Evolutionary conservation across 2,113 vertebrate species (phyloP).

Genomic region (Mionectes macconnelli): DNA sequence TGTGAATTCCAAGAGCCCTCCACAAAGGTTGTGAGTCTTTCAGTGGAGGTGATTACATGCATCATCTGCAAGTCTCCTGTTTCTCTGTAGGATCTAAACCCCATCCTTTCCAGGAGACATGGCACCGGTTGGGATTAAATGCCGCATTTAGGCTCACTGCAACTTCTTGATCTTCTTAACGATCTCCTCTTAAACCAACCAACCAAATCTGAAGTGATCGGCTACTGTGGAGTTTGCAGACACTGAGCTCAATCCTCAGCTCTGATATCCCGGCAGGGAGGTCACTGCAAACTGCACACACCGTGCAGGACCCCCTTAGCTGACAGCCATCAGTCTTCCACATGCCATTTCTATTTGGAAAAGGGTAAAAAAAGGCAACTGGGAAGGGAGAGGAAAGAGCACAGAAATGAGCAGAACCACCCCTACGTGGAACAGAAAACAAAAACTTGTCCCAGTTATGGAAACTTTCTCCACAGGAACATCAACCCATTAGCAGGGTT

Average conservation of each 20-base stretch:
- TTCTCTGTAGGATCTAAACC: neutral
- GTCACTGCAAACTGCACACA: neutral
- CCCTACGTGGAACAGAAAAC: conserved; percentile 1
- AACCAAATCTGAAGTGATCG: neutral
- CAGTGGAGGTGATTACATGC: neutral
- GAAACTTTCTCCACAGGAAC: neutral
- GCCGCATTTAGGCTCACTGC: neutral
- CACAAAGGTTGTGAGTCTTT: neutral
- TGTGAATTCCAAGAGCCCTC: neutral
- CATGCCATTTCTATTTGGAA: neutral
- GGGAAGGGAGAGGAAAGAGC: neutral
- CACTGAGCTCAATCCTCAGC: neutral
- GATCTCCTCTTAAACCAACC: neutral
- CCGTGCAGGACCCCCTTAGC: too few relatives aligned
- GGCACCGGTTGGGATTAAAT: neutral
- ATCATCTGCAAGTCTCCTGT: neutral
- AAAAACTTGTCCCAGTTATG: neutral
- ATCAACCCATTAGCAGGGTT: neutral
- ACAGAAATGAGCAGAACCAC: neutral
- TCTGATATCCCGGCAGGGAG: neutral
- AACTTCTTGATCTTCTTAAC: neutral
- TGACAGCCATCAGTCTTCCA: neutral
- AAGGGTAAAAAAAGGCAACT: neutral
- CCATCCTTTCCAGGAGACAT: neutral
- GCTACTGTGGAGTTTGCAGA: neutral